Evolutionary conservation across 2,113 vertebrate species (phyloP).

Genomic region (Dasypus novemcinctus): DNA sequence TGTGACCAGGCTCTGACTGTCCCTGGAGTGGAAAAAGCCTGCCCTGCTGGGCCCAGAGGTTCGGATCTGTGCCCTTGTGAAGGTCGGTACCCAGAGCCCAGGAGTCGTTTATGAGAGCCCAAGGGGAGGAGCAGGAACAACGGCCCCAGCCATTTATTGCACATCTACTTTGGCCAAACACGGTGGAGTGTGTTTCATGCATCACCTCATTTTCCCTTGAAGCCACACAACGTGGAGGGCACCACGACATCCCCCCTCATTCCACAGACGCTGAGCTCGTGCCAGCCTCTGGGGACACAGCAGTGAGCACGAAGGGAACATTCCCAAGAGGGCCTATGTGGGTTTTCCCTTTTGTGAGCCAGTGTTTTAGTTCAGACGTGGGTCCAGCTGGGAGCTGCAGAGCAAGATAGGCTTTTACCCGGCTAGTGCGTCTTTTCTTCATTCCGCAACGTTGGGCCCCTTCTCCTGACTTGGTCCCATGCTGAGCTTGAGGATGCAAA

Average conservation of each 20-base stretch:
- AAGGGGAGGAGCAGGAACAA: rapidly evolving
- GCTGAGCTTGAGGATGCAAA: neutral
- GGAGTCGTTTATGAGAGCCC: neutral
- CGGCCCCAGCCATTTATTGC: neutral
- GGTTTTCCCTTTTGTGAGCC: neutral
- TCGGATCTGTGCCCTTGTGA: rapidly evolving
- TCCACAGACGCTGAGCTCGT: rapidly evolving
- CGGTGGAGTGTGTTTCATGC: rapidly evolving
- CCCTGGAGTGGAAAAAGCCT: rapidly evolving
- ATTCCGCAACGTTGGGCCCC: neutral
- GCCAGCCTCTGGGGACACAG: neutral
- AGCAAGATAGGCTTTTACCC: neutral
- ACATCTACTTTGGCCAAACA: rapidly evolving
- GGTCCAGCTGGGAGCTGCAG: neutral
- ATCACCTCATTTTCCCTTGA: neutral
- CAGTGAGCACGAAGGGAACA: rapidly evolving
- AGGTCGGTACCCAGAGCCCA: rapidly evolving
- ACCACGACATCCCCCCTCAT: rapidly evolving
- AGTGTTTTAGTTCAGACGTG: neutral
- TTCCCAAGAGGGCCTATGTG: neutral
- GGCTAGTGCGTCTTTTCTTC: neutral
- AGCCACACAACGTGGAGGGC: rapidly evolving
- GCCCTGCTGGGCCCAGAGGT: rapidly evolving
- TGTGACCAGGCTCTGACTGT: neutral
- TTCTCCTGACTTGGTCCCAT: no score